A percentile compares a stretch with the other conserved stretches of the same genome.
Conservation (phyloP, 2,888 invertebrate species). For the Yponomeuta plumbellus region DNA sequence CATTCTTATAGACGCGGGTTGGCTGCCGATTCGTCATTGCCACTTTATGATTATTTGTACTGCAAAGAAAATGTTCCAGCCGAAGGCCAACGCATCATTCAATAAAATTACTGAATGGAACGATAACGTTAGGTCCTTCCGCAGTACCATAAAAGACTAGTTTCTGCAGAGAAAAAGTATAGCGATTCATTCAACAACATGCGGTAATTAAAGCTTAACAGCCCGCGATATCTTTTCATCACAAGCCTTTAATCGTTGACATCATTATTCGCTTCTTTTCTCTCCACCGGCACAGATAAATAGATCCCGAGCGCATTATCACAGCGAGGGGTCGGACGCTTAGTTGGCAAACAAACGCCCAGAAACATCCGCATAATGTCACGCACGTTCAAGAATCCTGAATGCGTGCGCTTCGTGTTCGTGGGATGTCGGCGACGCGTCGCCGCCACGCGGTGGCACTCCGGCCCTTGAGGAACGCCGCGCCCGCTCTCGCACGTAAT, state of each 20-base stretch:
- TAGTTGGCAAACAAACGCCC: not conserved
- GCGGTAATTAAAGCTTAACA: not conserved
- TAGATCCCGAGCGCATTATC: not conserved
- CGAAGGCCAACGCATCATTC: too few species aligned
- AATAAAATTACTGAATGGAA: too few species aligned
- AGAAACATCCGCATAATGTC: slow-evolving; percentile 1
- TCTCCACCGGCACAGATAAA: not conserved
- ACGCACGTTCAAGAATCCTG: not conserved
- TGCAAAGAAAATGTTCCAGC: too few species aligned
- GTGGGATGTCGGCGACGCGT: not conserved
- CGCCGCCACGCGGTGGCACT: not conserved
- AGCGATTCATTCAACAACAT: not conserved
- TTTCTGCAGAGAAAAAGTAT: not conserved
- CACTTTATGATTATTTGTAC: too few species aligned
- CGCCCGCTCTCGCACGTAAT: not conserved
- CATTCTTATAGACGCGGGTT: too few species aligned
- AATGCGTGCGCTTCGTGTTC: not conserved
- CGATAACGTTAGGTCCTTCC: too few species aligned
- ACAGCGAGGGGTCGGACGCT: not conserved
- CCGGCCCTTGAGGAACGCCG: not conserved
- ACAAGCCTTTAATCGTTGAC: not conserved
- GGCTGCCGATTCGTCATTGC: too few species aligned
- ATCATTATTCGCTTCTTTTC: not conserved
- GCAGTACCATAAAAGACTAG: too few species aligned
- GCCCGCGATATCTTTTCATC: not conserved